A percentile compares a stretch with the other conserved stretches of the same genome.
phyloP scores from a whole-genome alignment of 2,797 vertebrate species.

The Diceros bicornis region DNA sequence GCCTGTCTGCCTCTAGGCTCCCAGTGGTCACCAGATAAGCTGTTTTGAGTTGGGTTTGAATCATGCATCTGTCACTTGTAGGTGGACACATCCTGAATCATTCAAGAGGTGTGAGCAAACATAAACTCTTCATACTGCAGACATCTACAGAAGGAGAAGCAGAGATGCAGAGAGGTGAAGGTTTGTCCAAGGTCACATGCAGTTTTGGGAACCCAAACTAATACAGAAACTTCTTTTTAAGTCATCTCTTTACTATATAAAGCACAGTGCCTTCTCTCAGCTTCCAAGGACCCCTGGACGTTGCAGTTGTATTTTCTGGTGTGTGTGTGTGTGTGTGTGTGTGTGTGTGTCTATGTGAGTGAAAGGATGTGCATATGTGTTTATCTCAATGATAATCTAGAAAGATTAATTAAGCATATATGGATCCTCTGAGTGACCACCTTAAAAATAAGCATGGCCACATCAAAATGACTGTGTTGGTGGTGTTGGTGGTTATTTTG shows the following conservation, averaged over 20 bases:
- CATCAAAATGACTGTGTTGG: not conserved
- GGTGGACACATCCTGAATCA: not conserved
- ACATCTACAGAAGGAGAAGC: not conserved
- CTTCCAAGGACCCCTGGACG: not conserved
- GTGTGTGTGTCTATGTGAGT: not conserved
- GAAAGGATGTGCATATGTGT: fast-evolving
- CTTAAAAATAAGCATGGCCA: not conserved
- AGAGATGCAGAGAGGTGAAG: not conserved
- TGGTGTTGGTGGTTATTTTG: fast-evolving
- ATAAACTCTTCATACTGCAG: not conserved
- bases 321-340: not conserved
- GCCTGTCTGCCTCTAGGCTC: not conserved
- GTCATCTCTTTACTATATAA: not conserved
- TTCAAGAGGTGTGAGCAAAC: not conserved
- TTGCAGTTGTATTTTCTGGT: not conserved
- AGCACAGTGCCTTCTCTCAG: not conserved
- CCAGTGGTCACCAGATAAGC: not conserved
- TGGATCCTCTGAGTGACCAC: not conserved
- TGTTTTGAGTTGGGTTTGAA: not conserved
- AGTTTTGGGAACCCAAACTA: not conserved
- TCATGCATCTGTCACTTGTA: not conserved
- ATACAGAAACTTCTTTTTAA: not conserved
- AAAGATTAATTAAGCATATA: not conserved
- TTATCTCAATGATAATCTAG: not conserved
- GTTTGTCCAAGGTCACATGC: not conserved